Evolutionary conservation across 2,113 vertebrate genomes (phyloP).

Genomic region (Terrapene triunguis): DNA sequence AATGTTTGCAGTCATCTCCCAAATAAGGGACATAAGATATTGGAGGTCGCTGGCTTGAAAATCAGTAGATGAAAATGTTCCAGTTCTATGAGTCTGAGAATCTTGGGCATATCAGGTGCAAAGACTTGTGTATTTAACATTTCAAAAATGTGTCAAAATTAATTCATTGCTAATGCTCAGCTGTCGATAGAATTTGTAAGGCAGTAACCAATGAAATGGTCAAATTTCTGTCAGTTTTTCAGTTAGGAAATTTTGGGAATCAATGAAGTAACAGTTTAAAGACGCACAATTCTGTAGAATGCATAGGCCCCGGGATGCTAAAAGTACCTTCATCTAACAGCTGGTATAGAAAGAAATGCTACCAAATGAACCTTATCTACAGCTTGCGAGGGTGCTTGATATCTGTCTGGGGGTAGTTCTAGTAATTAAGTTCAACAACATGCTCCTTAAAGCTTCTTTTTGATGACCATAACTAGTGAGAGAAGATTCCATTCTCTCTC

Average conservation of each 20-base stretch:
- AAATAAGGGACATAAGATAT: background rate
- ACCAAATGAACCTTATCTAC: background rate
- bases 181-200: background rate
- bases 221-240: background rate
- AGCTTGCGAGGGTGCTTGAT: background rate
- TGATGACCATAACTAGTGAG: background rate
- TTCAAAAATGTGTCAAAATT: background rate
- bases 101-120: background rate
- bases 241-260: background rate
- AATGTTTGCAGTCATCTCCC: background rate
- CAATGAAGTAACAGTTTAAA: background rate
- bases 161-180: background rate
- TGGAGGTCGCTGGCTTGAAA: background rate
- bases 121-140: background rate
- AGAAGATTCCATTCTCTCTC: background rate
- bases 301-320: background rate
- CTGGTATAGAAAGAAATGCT: background rate
- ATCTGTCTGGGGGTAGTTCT: background rate
- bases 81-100: background rate
- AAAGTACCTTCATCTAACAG: background rate
- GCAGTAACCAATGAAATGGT: background rate
- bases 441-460: background rate
- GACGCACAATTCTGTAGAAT: background rate
- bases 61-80: background rate
- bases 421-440: constrained; percentile 1